phyloP scores from a whole-genome alignment of 1,140 invertebrate genomes.

The Calliopsis andreniformis region DNA sequence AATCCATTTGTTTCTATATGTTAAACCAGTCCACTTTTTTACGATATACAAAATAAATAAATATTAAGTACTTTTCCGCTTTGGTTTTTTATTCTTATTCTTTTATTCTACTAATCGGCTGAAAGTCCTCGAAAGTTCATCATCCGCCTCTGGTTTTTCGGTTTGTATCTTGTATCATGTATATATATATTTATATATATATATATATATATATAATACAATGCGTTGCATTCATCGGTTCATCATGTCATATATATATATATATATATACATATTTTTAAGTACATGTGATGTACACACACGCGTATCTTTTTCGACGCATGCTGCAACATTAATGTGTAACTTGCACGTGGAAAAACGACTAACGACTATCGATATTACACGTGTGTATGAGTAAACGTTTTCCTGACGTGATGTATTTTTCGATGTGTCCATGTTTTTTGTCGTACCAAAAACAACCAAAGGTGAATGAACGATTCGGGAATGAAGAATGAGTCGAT shows the following conservation, averaged over 20 bases:
- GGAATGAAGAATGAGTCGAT: conserved; percentile 20
- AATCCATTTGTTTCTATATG: conserved; percentile 39
- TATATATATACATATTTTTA: conserved; percentile 52
- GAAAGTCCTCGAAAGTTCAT: conserved; percentile 8
- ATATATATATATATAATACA: conserved; percentile 42
- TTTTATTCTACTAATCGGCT: no score
- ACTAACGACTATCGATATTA: conserved; percentile 69
- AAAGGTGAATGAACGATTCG: conserved; percentile 17
- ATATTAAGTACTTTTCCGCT: conserved; percentile 25
- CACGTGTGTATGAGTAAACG: conserved; percentile 69
- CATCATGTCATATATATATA: conserved; percentile 58
- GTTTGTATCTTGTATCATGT: conserved; percentile 18
- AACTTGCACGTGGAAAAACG: conserved; percentile 27
- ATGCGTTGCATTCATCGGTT: no score
- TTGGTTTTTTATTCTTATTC: conserved; percentile 16
- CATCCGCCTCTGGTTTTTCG: conserved; percentile 50
- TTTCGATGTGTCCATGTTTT: conserved; percentile 77
- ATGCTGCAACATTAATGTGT: conserved; percentile 37
- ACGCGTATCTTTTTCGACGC: conserved; percentile 28
- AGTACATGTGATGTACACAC: conserved; percentile 47
- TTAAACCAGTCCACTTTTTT: conserved; percentile 32
- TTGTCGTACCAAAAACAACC: conserved; percentile 55
- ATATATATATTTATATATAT: conserved; percentile 50
- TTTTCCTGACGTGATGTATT: conserved; percentile 76
- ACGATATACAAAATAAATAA: conserved; percentile 38